Evolutionary conservation across 2,797 vertebrate genomes (phyloP).

Genomic region (Emys orbicularis): DNA sequence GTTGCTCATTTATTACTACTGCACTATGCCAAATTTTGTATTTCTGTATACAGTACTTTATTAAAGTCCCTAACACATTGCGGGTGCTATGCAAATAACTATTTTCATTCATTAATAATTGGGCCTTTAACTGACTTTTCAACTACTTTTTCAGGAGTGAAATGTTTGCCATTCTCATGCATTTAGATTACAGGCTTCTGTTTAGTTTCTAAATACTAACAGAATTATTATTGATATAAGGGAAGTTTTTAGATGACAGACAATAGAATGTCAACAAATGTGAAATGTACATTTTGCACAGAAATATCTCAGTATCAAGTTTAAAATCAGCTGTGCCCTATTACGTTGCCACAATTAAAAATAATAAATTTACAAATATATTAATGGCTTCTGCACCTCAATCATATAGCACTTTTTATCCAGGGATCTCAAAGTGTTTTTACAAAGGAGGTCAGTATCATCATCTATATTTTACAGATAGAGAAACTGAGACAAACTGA

Average conservation of each 20-base stretch:
- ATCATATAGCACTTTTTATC: not conserved
- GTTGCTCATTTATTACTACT: slow-evolving; percentile 72
- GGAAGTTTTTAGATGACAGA: slow-evolving; percentile 25
- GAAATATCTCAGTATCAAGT: not conserved
- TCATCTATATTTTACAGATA: not conserved
- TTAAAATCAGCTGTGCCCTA: not conserved
- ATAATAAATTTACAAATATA: not conserved
- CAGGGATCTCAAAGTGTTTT: not conserved
- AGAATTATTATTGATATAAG: slow-evolving; percentile 1
- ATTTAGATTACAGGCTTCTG: not conserved
- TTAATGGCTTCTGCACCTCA: not conserved
- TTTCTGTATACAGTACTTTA: slow-evolving; percentile 44
- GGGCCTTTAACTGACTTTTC: slow-evolving; percentile 55
- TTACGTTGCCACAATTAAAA: not conserved
- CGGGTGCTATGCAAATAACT: slow-evolving; percentile 55
- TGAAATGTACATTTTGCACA: not conserved
- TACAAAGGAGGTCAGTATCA: not conserved
- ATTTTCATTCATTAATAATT: slow-evolving; percentile 59
- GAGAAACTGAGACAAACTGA: not conserved
- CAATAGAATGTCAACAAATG: slow-evolving; percentile 1
- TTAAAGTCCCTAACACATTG: slow-evolving; percentile 65
- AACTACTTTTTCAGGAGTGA: slow-evolving; percentile 42
- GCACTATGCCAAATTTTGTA: slow-evolving; percentile 66
- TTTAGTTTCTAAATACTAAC: slow-evolving; percentile 24
- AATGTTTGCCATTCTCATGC: slow-evolving; percentile 41